phyloP scores from a whole-genome alignment of 64 coral and sea anemone species.

The Porites australiensis region DNA sequence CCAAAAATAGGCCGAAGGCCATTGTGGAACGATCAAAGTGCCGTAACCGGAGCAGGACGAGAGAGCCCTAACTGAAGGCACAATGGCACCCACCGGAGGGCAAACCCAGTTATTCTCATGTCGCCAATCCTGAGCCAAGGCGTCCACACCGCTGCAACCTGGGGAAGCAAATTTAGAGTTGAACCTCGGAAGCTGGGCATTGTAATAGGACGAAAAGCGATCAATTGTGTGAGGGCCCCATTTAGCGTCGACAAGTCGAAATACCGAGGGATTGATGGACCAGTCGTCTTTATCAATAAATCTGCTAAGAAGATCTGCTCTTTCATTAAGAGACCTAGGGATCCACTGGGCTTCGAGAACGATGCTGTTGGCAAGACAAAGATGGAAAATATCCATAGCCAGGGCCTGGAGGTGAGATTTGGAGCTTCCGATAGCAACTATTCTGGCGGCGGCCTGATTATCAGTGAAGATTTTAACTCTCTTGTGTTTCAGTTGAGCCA shows the following conservation, averaged over 20 bases:
- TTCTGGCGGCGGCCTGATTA: slow-evolving; percentile 38
- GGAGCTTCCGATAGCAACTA: slow-evolving; percentile 20
- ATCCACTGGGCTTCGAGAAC: slow-evolving; percentile 36
- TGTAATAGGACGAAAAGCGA: slow-evolving; percentile 48
- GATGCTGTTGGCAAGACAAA: slow-evolving; percentile 13
- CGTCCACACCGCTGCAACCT: slow-evolving; percentile 58
- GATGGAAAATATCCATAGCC: slow-evolving; percentile 17
- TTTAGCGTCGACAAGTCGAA: slow-evolving; percentile 3
- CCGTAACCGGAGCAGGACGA: slow-evolving; percentile 21
- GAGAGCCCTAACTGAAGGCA: slow-evolving; percentile 40
- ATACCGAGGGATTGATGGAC: slow-evolving; percentile 53
- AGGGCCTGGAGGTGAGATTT: slow-evolving; percentile 1
- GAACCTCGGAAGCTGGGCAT: slow-evolving; percentile 58
- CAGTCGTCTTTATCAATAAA: slow-evolving; percentile 62
- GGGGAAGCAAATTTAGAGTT: slow-evolving; percentile 74
- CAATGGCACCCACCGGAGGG: slow-evolving; percentile 48
- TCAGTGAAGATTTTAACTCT: slow-evolving; percentile 41
- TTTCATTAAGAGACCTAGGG: background rate
- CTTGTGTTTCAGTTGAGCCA: slow-evolving; percentile 5
- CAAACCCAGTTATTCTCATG: slow-evolving; percentile 75
- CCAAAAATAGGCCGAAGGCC: no score
- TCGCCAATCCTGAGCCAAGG: slow-evolving; percentile 67
- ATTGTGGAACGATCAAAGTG: slow-evolving; percentile 46
- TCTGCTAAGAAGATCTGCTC: slow-evolving; percentile 48
- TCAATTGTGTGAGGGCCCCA: background rate